Evolutionary conservation across 2,888 invertebrate genomes (phyloP), one percentile per base, ranked within the genome.

Genomic region (Clivina fossor): DNA sequence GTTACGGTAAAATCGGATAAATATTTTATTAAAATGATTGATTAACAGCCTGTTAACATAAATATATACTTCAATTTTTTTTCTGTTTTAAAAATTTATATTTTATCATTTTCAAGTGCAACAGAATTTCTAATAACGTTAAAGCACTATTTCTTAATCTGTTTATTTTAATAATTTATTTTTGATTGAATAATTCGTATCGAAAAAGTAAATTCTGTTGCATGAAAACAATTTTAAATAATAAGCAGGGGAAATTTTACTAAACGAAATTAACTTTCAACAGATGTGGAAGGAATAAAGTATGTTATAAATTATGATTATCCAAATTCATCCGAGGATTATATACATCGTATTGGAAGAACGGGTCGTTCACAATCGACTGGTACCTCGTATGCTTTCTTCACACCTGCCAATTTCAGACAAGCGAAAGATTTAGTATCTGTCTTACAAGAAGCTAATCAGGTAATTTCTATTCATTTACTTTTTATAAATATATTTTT

Each of bases 291-390:
- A 74, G 94, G 94, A 71, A 93, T 96, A 69, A 93, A 93, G 78
- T 93, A 88, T 78, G 95, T 96, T 63, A 91, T 95, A 73, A 96
- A 95, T 80, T 94, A 88, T 80, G 95, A 95, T 78, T 96, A 93
- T 76, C 95, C 95, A 54, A 90, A 90, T 74, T 93, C 91, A 58
- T 92, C 93, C 51, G 95, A 96, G 74, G 94, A 95, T 76, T 95
- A 95, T 74, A 92, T 95, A 68, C 95, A 95, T 76, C 86, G 95
- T 61, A 96, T 95, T 74, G 95, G 95, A 56, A 85, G 95, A 67
- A 95, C 95, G 33, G 95, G 93, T 48, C 83, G 95, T 48, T 88
- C 88, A 35, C 85, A 89, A 71, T 83, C 87, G 64, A 90, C 88
- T 65, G 93, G 93, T 64, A 94, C 93, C 59, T 93, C 95, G 35